phyloP scores from a whole-genome alignment of 2,113 vertebrate species.

The Marmota monax region DNA sequence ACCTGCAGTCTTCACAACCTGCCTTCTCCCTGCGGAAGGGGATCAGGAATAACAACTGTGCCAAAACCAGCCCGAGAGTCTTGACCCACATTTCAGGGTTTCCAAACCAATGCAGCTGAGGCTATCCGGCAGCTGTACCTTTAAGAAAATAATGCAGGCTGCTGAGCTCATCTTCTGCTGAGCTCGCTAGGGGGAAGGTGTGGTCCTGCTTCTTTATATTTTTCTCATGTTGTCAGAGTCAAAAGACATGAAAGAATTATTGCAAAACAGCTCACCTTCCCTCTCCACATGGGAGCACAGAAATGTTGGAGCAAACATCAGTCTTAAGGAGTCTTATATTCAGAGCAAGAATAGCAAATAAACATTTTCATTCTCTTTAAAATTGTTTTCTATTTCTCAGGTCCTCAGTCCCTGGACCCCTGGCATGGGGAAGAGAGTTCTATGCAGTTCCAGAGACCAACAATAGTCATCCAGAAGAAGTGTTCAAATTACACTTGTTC shows the following conservation, averaged over 20 bases:
- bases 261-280: neutral
- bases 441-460: neutral
- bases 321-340: neutral
- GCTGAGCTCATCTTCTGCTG: neutral
- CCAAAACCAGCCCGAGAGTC: constrained; percentile 24
- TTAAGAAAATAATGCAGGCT: neutral
- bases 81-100: neutral
- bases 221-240: constrained; percentile 25
- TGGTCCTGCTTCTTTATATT: neutral
- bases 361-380: neutral
- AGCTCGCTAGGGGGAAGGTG: neutral
- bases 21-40: neutral
- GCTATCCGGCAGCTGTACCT: constrained; percentile 17
- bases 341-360: neutral
- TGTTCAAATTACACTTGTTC: neutral
- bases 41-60: neutral
- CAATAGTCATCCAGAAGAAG: neutral
- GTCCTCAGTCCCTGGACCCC: neutral
- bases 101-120: neutral
- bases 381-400: neutral
- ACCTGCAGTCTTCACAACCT: neutral
- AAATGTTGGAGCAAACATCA: neutral
- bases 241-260: constrained; percentile 8
- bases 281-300: neutral
- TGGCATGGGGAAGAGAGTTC: neutral